Evolutionary conservation across 2,888 invertebrate species (phyloP).

Genomic region (Spatulosminthurus flaviceps): DNA sequence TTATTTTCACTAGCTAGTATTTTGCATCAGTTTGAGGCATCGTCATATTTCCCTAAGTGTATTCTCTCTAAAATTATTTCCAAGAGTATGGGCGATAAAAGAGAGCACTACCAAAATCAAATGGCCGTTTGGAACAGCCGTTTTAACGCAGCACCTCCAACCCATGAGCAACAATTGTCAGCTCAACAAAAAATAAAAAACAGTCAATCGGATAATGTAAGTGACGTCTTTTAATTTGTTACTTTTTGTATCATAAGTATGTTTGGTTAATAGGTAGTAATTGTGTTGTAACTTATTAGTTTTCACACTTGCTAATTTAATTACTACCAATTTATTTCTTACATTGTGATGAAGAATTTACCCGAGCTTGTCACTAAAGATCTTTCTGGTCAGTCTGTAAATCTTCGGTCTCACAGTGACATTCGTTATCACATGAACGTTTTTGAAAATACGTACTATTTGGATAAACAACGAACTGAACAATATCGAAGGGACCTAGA

Average conservation of each 20-base stretch:
- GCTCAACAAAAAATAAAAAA: conserved; percentile 6
- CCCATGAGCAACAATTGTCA: conserved; percentile 18
- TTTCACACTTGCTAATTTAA: neutral
- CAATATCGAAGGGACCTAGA: conserved; percentile 40
- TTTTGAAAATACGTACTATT: conserved; percentile 34
- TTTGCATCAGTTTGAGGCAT: neutral
- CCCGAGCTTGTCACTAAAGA: conserved; percentile 43
- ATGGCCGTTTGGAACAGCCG: conserved; percentile 45
- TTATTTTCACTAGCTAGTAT: neutral
- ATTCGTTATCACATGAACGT: conserved; percentile 46
- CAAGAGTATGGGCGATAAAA: conserved; percentile 40
- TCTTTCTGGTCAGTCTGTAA: conserved; percentile 31
- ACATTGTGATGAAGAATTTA: too few species aligned
- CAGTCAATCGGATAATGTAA: conserved; percentile 43
- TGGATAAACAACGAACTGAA: conserved; percentile 40
- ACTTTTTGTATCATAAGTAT: too few species aligned
- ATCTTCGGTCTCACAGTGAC: conserved; percentile 44
- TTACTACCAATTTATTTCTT: too few species aligned
- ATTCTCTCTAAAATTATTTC: neutral
- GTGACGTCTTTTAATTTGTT: conserved; percentile 10
- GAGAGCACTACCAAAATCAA: conserved; percentile 39
- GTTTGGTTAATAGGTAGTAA: too few species aligned
- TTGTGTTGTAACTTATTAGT: conserved; percentile 4
- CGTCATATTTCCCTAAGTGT: too few species aligned
- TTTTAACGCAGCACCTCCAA: neutral